Evolutionary conservation across 2,113 vertebrate genomes (phyloP), one percentile per base, ranked within the genome.

Genomic region (Lepus europaeus): DNA sequence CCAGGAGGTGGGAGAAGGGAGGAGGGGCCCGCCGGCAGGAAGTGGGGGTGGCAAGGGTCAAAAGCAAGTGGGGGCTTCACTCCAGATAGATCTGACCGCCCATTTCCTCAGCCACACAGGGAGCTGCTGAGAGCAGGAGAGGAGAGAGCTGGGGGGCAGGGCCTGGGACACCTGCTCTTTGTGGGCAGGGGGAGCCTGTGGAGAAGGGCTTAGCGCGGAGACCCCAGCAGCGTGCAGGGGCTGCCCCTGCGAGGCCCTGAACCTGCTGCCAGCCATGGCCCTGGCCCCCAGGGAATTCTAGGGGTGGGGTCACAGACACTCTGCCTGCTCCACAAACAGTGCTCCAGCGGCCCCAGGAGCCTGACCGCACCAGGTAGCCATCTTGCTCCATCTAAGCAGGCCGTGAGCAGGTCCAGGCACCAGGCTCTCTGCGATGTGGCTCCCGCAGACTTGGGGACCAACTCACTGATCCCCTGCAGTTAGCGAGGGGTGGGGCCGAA

Each of bases 71-170:
- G 77, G 0, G 49, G 77, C n/a, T 2, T 0, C 9, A 9, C 11
- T 20, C 27, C 80, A 82, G 61, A 39, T 22, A 20, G 45, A 1
- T 2, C 56, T 17, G 56, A 19, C 14, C 17, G 17, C 56, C 56
- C n/a, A n/a, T n/a, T n/a, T n/a, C n/a, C n/a, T n/a, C n/a, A n/a
- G n/a, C n/a, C n/a, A 14, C 39, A 7, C 1, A 59, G 25, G 83
- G 10, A 1, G 33, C 9, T 0, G 1, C 51, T 31, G 39, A 77
- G 61, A 33, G 3, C 19, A 14, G 36, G 29, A 14, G 12, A 61
- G 11, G 12, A 0, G 0, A 14, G 72, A 7, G 3, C 17, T 31
- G 16, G 33, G 69, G 69, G 0, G 9, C 1, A 14, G 1, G 14
- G 14, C 9, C 78, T 39, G 3, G 70, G 10, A 13, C 1, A 2